These are phyloP conservation scores for Aspidapion aeneum DNA, from an alignment of 2,888 invertebrate species.

Conservation along the genomic window DNA sequence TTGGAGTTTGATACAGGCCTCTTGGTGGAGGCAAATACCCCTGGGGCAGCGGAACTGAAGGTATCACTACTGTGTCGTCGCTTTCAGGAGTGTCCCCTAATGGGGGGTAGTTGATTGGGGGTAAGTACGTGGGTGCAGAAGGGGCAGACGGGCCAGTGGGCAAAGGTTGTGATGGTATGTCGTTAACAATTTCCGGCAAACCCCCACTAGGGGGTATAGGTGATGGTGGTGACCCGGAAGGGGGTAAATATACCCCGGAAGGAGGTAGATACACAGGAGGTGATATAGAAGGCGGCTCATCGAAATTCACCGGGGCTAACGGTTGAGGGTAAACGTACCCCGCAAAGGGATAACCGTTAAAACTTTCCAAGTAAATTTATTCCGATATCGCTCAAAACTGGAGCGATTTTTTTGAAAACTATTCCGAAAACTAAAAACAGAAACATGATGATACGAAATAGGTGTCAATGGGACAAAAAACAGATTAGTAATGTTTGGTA, in stretches of 20 bases:
- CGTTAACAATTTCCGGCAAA: slow-evolving; percentile 32
- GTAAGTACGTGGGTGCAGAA: slow-evolving; percentile 30
- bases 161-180: slow-evolving; percentile 8
- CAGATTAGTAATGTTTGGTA: background rate
- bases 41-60: slow-evolving; percentile 26
- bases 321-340: slow-evolving; percentile 38
- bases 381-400: background rate
- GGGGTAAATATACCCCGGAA: background rate
- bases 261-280: slow-evolving; percentile 33
- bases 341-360: background rate
- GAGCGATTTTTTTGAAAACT: background rate
- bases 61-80: slow-evolving; percentile 33
- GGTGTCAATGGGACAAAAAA: background rate
- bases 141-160: slow-evolving; percentile 9
- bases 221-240: background rate
- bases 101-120: slow-evolving; percentile 31
- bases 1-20: background rate
- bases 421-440: background rate
- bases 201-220: background rate
- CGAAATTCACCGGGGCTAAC: slow-evolving; percentile 33
- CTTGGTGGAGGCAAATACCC: slow-evolving; percentile 18
- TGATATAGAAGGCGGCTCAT: slow-evolving; percentile 32
- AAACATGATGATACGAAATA: background rate
- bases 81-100: slow-evolving; percentile 19
- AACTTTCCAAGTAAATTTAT: background rate